Evolutionary conservation across 2,113 vertebrate species (phyloP), one percentile per base, ranked within the genome.

Genomic region (Agelaius tricolor): DNA sequence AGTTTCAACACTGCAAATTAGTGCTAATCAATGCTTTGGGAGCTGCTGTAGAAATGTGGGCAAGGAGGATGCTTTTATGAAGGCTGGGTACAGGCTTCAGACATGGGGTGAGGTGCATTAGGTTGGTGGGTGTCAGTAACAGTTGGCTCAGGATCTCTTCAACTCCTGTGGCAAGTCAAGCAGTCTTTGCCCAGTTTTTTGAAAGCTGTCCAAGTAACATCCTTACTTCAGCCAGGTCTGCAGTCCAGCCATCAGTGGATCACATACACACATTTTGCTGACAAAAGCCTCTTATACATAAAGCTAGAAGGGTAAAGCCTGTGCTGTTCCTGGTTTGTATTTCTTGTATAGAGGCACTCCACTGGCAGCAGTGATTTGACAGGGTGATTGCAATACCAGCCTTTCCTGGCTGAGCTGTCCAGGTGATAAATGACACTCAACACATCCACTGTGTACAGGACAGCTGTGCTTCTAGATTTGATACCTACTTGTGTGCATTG

Each of bases 381-480:
- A 39, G 4, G 18, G 33, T 63, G 52, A 65, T 37, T 87, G 72
- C 47, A 80, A 7, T n/a, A 87, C 33, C 81, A 92, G 39, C 68
- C 35, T 74, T 83, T 71, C 28, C 41, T 74, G 76, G 18, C 43
- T 43, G 33, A 86, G 35, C 68, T 74, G 8, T 74, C 26, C 46
- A 18, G 27, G 39, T 67, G 46, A 90, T 81, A 67, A 89, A 71
- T 89, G 33, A 35, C 33, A 11, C 46, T 86, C 23, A 30, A 22
- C 35, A 16, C 13, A 0, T 59, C 39, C 26, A 33, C 47, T 62
- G 7, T 4, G 18, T 49, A 18, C 0, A 0, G 75, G 51, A 39
- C 54, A 93, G 26, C 13, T 11, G 3, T 27, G 67, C 46, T 61
- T 75, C 62, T 88, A 19, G 18, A 28, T 73, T 46, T 73, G 75